phyloP scores from a whole-genome alignment of 2,888 invertebrate genomes.

The Cybosia mesomella region DNA sequence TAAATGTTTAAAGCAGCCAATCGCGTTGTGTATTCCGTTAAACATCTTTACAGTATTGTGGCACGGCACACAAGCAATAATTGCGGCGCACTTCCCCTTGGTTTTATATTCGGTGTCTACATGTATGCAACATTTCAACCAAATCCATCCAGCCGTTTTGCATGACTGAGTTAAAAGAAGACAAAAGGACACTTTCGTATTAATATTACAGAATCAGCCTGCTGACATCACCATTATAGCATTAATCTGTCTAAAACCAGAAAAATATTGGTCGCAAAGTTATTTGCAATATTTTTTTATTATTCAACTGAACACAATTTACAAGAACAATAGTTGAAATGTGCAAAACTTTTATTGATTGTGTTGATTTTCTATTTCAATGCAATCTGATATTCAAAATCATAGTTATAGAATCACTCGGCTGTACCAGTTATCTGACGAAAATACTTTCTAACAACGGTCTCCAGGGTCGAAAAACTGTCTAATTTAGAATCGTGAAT shows the following conservation, averaged over 20 bases:
- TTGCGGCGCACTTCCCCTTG: not conserved
- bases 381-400: not conserved
- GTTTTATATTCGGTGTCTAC: not conserved
- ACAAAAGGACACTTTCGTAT: not conserved
- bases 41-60: not conserved
- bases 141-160: not conserved
- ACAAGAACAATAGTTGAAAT: not conserved
- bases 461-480: slow-evolving; percentile 24
- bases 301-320: not conserved
- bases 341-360: not conserved
- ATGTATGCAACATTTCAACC: not conserved
- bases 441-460: slow-evolving; percentile 25
- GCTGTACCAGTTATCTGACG: slow-evolving; percentile 16
- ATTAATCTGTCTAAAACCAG: not conserved
- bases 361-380: not conserved
- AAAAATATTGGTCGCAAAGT: not conserved
- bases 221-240: not conserved
- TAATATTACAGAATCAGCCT: not conserved
- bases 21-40: not conserved
- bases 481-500: slow-evolving; percentile 41
- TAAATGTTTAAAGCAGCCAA: no score
- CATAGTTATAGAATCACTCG: not conserved
- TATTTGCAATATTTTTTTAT: not conserved
- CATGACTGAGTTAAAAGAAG: not conserved
- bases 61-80: not conserved